Evolutionary conservation across 23 tunicate species (phyloP), one percentile per base, ranked within the genome.

Genomic region (Corella eumyota): DNA sequence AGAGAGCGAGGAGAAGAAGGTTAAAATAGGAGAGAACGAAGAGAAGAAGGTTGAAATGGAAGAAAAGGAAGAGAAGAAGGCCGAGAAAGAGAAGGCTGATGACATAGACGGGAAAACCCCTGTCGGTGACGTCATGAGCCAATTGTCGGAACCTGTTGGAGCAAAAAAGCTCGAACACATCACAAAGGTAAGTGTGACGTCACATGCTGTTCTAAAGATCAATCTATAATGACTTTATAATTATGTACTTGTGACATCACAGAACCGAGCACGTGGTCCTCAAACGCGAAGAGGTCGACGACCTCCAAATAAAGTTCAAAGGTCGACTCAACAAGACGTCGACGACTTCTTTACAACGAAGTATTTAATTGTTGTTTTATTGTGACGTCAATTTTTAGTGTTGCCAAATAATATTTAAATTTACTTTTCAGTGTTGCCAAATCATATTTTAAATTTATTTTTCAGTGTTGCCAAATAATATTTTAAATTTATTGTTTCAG

Each of bases 121-220:
- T 20, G 36, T 19, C 17, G 58, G 29, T 24, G 63, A 58, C 32
- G 29, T 29, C 7, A 34, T 25, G 5, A 15, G 19, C 19, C 32
- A 62, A 4, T 54, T 65, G 21, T 79, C 90, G 7, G 90, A 79
- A 28, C 60, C 74, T 28, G 58, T 36, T 4, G 63, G 51, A 13
- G 40, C 74, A 15, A 68, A 50, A 48, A 67, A 65, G 40, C 75
- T 82, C 15, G 92, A 82, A 17, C 92, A 82, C 50, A 54, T 82
- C 49, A 73, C 92, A 24, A 82, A 82, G 78, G 90, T 80, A 32
- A n/a, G n/a, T n/a, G n/a, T n/a, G n/a, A n/a, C n/a, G n/a, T n/a
- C n/a, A n/a, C n/a, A n/a, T n/a, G n/a, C n/a, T n/a, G n/a, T n/a
- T n/a, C n/a, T n/a, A n/a, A n/a, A n/a, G n/a, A n/a, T n/a, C n/a